Conservation (phyloP, 2,888 invertebrate genomes). For the Pherbina coryleti region DNA sequence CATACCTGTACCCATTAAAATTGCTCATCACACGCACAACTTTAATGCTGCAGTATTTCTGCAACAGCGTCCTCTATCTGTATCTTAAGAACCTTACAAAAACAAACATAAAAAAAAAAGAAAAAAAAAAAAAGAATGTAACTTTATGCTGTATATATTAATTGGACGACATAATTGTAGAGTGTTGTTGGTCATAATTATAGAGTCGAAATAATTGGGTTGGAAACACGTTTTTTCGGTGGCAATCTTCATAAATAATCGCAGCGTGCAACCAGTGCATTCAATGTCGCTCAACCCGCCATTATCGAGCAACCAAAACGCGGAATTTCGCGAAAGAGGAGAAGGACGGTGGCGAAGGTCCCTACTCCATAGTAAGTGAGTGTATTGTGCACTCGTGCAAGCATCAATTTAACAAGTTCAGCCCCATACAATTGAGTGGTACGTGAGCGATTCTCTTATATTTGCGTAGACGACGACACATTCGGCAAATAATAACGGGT, state of each 20-base stretch:
- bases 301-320: neutral
- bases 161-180: constrained; percentile 68
- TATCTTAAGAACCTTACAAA: neutral
- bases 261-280: neutral
- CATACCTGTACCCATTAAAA: too few relatives aligned
- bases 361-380: neutral
- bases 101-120: too few relatives aligned
- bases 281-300: neutral
- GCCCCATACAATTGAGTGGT: neutral
- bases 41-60: too few relatives aligned
- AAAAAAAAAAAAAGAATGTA: neutral
- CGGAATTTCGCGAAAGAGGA: neutral
- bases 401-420: constrained; percentile 13
- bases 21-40: too few relatives aligned
- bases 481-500: constrained; percentile 25
- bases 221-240: constrained; percentile 60
- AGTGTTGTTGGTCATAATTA: constrained; percentile 66
- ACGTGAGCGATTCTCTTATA: neutral
- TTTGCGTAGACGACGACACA: neutral
- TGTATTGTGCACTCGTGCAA: neutral
- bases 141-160: constrained; percentile 61
- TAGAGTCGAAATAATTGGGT: constrained; percentile 62
- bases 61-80: neutral
- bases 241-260: constrained; percentile 45
- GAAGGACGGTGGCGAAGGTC: neutral